Conservation (phyloP, 1,140 invertebrate species). For the Drosophila albomicans region DNA sequence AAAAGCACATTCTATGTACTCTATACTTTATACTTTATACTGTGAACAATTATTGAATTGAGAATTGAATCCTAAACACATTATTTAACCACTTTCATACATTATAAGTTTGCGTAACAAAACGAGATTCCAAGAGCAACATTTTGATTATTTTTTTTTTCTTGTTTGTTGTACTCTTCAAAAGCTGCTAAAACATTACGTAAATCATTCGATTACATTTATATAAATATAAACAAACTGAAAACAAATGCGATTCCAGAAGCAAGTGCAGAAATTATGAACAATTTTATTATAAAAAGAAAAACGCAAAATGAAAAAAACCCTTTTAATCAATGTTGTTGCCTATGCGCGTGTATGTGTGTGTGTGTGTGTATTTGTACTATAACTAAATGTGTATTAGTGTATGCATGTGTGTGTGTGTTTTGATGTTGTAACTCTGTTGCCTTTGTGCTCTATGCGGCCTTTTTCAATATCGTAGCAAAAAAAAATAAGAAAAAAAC, state of each 20-base stretch:
- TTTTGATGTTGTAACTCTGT: constrained; percentile 82
- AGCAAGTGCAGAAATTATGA: constrained; percentile 14
- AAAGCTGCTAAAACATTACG: no score
- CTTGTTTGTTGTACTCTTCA: no score
- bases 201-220: not conserved
- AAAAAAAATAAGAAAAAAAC: constrained; percentile 55
- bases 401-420: constrained; percentile 56
- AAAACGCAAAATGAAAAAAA: not conserved
- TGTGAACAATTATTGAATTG: no score
- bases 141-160: no score
- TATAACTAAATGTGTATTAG: constrained; percentile 22
- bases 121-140: no score
- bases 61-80: no score
- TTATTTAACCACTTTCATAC: no score
- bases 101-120: no score
- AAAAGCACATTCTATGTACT: no score
- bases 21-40: no score
- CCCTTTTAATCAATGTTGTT: constrained; percentile 35
- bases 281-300: constrained; percentile 9
- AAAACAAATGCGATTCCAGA: constrained; percentile 11
- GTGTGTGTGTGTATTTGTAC: constrained; percentile 25
- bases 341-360: constrained; percentile 30
- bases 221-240: no score
- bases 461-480: constrained; percentile 73
- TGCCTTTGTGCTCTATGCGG: constrained; percentile 81